Evolutionary conservation across 2,797 vertebrate genomes (phyloP).

Genomic region (Calcarius lapponicus): DNA sequence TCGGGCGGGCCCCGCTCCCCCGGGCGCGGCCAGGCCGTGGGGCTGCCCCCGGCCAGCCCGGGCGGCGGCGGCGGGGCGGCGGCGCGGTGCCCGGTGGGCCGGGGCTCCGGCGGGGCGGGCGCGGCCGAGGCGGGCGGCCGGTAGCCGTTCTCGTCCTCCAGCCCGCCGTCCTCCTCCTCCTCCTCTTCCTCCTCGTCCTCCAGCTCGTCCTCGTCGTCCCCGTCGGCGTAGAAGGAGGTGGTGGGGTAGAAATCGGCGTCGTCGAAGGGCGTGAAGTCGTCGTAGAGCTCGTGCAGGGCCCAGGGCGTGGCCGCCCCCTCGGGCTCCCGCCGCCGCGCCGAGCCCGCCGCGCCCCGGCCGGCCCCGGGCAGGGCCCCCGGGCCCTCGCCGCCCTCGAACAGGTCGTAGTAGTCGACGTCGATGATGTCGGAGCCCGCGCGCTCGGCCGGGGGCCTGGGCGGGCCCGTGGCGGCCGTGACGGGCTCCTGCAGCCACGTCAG

Average conservation of each 20-base stretch:
- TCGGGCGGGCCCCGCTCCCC: slow-evolving; percentile 23
- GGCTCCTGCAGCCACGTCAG: slow-evolving; percentile 72
- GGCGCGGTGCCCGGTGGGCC: slow-evolving; percentile 50
- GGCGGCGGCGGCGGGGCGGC: slow-evolving; percentile 52
- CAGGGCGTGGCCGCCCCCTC: slow-evolving; percentile 81
- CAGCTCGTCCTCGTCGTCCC: slow-evolving; percentile 80
- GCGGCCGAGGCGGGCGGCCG: slow-evolving; percentile 62
- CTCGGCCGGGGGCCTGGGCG: slow-evolving; percentile 6
- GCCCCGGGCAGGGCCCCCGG: slow-evolving; percentile 67
- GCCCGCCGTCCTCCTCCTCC: slow-evolving; percentile 75
- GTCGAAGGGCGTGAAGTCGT: slow-evolving; percentile 90
- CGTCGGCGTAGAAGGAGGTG: slow-evolving; percentile 81
- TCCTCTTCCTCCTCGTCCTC: slow-evolving; percentile 79
- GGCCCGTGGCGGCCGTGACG: slow-evolving; percentile 37
- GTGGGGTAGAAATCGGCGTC: slow-evolving; percentile 85
- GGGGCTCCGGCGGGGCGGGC: slow-evolving; percentile 42
- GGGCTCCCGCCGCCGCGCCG: slow-evolving; percentile 64
- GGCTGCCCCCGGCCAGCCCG: slow-evolving; percentile 31
- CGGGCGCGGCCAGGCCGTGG: slow-evolving; percentile 40
- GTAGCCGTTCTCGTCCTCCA: slow-evolving; percentile 78
- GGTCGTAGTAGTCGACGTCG: slow-evolving; percentile 88
- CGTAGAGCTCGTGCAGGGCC: slow-evolving; percentile 85
- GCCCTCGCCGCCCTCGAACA: slow-evolving; percentile 69
- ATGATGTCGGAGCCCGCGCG: slow-evolving; percentile 74
- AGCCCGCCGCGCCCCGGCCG: slow-evolving; percentile 69